Conservation (phyloP, 2,113 vertebrate species). For the Lepus europaeus region DNA sequence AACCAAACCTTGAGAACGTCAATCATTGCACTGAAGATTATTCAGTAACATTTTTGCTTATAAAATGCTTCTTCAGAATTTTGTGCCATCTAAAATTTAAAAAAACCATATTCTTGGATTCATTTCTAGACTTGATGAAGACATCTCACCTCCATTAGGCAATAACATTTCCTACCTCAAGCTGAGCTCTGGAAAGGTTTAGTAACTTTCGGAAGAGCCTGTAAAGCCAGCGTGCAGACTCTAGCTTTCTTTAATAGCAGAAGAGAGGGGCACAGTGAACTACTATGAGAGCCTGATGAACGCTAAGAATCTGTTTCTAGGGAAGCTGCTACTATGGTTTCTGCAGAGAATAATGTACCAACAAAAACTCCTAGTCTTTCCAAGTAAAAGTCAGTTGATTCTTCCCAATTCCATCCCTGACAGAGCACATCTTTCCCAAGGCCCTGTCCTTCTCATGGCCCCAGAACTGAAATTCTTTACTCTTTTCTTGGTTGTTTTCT, state of each 20-base stretch:
- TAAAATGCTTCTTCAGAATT: constrained; percentile 34
- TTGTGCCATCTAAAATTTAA: not conserved
- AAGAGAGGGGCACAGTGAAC: not conserved
- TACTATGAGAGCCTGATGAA: not conserved
- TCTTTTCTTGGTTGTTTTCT: not conserved
- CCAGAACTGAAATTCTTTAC: not conserved
- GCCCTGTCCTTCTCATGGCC: not conserved
- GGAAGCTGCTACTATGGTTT: not conserved
- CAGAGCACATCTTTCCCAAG: not conserved
- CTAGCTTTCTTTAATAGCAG: not conserved
- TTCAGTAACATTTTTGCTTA: not conserved
- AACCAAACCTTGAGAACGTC: not conserved
- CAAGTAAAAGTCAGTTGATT: not conserved
- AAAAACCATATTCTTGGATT: not conserved
- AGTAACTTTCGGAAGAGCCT: not conserved
- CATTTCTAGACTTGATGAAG: not conserved
- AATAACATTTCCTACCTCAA: not conserved
- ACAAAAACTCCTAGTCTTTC: not conserved
- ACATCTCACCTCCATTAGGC: not conserved
- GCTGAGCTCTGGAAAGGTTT: not conserved
- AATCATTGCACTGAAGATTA: not conserved
- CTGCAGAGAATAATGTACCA: not conserved
- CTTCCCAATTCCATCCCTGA: not conserved
- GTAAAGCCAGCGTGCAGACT: not conserved
- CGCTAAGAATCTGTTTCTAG: not conserved